Evolutionary conservation across 2,888 invertebrate species (phyloP).

Genomic region (Brachynemurus nebulosus): DNA sequence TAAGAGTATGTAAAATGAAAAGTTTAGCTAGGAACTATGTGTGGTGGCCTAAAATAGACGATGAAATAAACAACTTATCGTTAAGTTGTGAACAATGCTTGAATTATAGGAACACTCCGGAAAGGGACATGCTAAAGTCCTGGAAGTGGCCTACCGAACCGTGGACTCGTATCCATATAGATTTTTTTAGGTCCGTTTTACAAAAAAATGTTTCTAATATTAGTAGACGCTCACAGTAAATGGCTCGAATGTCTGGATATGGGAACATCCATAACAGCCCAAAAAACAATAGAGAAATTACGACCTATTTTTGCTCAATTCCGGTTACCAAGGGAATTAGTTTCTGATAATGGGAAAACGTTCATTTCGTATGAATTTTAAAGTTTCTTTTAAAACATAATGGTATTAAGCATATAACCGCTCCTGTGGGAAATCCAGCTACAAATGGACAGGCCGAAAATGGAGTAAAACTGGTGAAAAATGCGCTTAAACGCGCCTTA

Average conservation of each 20-base stretch:
- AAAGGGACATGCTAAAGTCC: neutral
- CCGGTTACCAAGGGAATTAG: neutral
- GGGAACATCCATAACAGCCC: neutral
- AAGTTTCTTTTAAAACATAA: neutral
- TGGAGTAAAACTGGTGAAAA: neutral
- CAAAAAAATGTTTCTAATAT: neutral
- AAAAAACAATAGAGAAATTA: neutral
- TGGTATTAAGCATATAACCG: neutral
- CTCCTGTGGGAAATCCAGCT: neutral
- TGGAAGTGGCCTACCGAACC: neutral
- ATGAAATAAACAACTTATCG: neutral
- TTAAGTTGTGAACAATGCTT: neutral
- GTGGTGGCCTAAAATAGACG: neutral
- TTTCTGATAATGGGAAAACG: neutral
- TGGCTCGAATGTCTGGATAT: neutral
- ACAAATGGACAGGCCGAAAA: neutral
- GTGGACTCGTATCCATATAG: neutral
- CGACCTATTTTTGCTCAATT: neutral
- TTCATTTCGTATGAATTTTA: neutral
- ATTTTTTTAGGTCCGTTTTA: slow-evolving; percentile 1
- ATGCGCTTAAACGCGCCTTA: neutral
- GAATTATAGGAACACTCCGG: neutral
- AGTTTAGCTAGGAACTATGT: neutral
- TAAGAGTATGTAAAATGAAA: neutral
- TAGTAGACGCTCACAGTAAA: neutral